A percentile compares a stretch with the other conserved stretches of the same genome.
These are phyloP conservation scores for Vireo griseus DNA, from an alignment of 2,797 vertebrate genomes.

Conservation along the genomic window DNA sequence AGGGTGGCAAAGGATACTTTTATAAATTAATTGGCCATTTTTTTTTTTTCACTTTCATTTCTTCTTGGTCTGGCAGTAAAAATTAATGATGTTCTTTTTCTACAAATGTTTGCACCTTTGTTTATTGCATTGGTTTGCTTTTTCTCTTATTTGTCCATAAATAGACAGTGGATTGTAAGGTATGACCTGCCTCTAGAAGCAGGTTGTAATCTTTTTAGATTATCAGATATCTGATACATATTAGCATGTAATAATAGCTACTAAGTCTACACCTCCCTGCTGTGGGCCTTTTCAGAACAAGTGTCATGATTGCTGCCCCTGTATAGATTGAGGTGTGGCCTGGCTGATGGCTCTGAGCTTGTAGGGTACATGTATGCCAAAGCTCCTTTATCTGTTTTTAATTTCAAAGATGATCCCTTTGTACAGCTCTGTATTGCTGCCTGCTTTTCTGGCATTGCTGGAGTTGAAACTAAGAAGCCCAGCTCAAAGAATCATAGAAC, in stretches of 20 bases:
- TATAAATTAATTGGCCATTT: background rate
- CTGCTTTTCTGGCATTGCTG: background rate
- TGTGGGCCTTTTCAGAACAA: background rate
- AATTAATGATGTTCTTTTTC: background rate
- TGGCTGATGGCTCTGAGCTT: background rate
- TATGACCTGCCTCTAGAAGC: background rate
- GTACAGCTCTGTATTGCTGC: background rate
- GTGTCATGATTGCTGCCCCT: fast-evolving
- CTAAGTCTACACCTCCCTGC: background rate
- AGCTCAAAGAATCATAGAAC: background rate
- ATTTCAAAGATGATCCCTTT: background rate
- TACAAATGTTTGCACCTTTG: background rate
- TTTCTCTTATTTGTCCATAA: background rate
- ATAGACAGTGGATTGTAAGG: fast-evolving
- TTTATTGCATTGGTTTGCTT: background rate
- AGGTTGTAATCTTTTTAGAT: background rate
- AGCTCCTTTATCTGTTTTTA: background rate
- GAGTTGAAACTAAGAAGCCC: background rate
- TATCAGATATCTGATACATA: background rate
- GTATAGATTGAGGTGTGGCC: background rate
- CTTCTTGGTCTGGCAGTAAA: background rate
- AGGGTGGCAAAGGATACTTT: background rate
- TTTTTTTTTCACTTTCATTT: background rate
- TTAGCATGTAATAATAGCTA: background rate
- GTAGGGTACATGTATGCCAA: fast-evolving